phyloP scores from a whole-genome alignment of 1,140 invertebrate genomes.

The Whitmania pigra region DNA sequence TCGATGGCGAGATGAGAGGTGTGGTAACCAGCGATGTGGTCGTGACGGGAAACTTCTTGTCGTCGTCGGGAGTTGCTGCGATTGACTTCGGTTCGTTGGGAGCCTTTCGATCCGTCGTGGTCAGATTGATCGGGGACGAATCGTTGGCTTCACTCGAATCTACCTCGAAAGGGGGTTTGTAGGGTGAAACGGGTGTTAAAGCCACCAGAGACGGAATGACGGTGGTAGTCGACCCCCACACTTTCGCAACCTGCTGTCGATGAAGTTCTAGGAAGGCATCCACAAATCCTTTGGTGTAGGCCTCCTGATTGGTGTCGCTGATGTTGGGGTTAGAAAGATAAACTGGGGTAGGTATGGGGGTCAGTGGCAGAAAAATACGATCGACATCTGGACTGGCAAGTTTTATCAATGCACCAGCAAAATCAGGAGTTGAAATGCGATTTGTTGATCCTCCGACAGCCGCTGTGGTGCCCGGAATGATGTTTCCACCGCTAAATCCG shows the following conservation, averaged over 20 bases:
- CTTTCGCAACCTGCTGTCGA: conserved; percentile 26
- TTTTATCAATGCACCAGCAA: conserved; percentile 53
- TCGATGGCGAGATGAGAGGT: neutral
- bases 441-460: neutral
- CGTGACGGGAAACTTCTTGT: neutral
- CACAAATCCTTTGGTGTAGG: conserved; percentile 80
- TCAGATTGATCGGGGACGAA: conserved; percentile 1
- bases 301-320: conserved; percentile 77
- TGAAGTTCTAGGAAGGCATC: conserved; percentile 76
- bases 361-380: conserved; percentile 61
- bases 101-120: neutral
- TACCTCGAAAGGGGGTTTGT: neutral
- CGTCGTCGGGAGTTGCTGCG: neutral
- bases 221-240: neutral
- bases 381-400: conserved; percentile 73
- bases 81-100: neutral
- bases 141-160: neutral
- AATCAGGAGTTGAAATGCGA: neutral
- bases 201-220: conserved; percentile 14
- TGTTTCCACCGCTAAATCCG: neutral
- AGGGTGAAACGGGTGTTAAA: conserved; percentile 16
- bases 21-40: neutral
- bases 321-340: conserved; percentile 55
- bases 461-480: neutral
- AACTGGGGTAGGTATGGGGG: conserved; percentile 60